Evolutionary conservation across 2,113 vertebrate genomes (phyloP), one percentile per base, ranked within the genome.

Genomic region (Platycercus adscitus): DNA sequence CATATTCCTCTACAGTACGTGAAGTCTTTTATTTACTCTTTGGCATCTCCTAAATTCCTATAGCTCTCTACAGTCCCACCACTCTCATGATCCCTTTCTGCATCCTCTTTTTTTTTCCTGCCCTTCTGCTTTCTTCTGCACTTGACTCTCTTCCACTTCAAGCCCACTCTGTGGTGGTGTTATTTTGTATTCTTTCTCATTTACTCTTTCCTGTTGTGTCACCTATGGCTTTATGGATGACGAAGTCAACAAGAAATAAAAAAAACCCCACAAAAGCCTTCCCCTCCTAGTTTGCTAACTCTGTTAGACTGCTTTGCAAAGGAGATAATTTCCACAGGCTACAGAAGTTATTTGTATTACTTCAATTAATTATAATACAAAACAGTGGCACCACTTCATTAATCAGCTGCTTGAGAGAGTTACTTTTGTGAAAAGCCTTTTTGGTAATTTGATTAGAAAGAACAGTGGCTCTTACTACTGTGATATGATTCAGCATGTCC

Each of bases 331-430:
- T 98, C 95, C 94, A 97, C 89, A 97, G 97, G 96, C 96, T 97
- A 97, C 91, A 96, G 94, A 98, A 98, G 96, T 98, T 98, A 98
- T 98, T 98, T 98, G 96, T 97, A 98, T 98, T 98, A 98, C 97
- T 98, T 98, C 98, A 98, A 98, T 98, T 98, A 98, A 97, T 98
- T 98, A 92, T 97, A 98, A 98, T 95, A 98, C 78, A 98, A 98
- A 98, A 98, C 97, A 98, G 93, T 98, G 97, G 96, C 90, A 97
- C 96, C 98, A 98, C 98, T 98, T 98, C 98, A 98, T 98, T 98
- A 98, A 98, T 98, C 98, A 98, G 96, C 96, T 58, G 65, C 96
- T 98, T 97, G 93, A 97, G 96, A 98, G 97, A 96, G 95, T 98
- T 98, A 98, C 98, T 98, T 98, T 98, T 94, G 93, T 90, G 97